Evolutionary conservation across 2,797 vertebrate species (phyloP), one percentile per base, ranked within the genome.

Genomic region (Gouania willdenowi): DNA sequence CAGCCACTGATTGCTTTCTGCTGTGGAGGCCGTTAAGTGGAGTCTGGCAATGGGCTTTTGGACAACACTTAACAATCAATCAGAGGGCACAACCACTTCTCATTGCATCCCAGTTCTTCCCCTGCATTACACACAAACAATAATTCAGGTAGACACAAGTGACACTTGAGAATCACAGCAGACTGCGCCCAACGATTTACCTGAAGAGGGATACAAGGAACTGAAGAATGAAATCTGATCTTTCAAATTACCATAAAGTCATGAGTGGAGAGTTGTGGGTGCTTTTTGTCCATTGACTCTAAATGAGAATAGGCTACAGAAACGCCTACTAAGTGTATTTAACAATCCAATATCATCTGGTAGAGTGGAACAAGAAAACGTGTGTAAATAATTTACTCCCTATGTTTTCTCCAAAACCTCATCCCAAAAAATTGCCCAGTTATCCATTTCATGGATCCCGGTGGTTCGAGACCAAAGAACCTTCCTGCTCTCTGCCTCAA

Each of bases 41-140:
- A 86, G 82, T 65, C 74, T 74, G 61, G 79, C 77, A 75, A 87
- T 85, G 85, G 85, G 82, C 82, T 89, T 78, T 85, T 79, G 85
- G 87, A 90, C 85, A 88, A 89, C 86, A 90, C 87, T 88, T 89
- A 88, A 89, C 84, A 87, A 89, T 89, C 88, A 90, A 89, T 89
- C 87, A 88, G 82, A 73, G 72, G 76, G 71, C 80, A 78, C 77
- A 71, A 79, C 74, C 73, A 75, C 79, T 80, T 67, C 71, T 75
- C 66, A 72, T 72, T 80, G 80, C 77, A 66, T 59, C 68, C 74
- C 24, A 62, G 64, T 63, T 75, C 78, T 79, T 81, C 75, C 74
- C 63, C 74, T 46, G 67, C 72, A 73, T 81, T 82, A 78, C 83
- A 71, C 82, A 83, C 81, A 87, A 85, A 89, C 86, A 88, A 82